A percentile compares a stretch with the other conserved stretches of the same genome.
Evolutionary conservation across 2,888 invertebrate genomes (phyloP).

Genomic region (Coecobrya sp.): DNA sequence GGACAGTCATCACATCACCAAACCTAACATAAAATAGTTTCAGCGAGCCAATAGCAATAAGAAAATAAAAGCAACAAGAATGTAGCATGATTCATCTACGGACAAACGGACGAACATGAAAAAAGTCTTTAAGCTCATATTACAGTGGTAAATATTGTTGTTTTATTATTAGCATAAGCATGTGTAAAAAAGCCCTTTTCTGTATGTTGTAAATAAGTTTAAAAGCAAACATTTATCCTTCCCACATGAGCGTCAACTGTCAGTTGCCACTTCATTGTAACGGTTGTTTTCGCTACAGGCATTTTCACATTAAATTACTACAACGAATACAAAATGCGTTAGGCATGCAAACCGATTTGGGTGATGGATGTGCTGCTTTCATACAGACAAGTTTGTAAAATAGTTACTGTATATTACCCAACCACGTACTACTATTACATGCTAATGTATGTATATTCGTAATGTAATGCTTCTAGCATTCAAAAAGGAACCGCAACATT

Average conservation of each 20-base stretch:
- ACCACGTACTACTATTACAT: neutral
- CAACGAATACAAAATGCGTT: neutral
- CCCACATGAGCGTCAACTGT: slow-evolving; percentile 63
- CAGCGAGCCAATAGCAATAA: no score
- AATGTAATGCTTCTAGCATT: slow-evolving; percentile 29
- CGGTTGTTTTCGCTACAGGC: slow-evolving; percentile 30
- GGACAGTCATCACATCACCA: no score
- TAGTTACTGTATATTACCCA: neutral
- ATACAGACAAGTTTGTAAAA: slow-evolving; percentile 7
- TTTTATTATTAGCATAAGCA: no score
- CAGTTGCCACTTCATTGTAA: slow-evolving; percentile 69
- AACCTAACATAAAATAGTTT: no score
- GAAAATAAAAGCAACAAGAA: no score
- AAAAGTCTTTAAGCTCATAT: no score
- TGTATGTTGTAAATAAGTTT: slow-evolving; percentile 11
- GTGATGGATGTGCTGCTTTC: slow-evolving; percentile 72
- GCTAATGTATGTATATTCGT: neutral
- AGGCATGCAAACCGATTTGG: slow-evolving; percentile 55
- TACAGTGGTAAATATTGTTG: no score
- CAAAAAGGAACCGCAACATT: slow-evolving; percentile 66
- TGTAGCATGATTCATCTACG: no score
- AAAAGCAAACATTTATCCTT: slow-evolving; percentile 48
- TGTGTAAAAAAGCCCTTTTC: neutral
- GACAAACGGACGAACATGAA: no score
- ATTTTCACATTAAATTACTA: slow-evolving; percentile 21